Evolutionary conservation across 1,140 invertebrate genomes (phyloP), one percentile per base, ranked within the genome.

Genomic region (Drosophila novamexicana): DNA sequence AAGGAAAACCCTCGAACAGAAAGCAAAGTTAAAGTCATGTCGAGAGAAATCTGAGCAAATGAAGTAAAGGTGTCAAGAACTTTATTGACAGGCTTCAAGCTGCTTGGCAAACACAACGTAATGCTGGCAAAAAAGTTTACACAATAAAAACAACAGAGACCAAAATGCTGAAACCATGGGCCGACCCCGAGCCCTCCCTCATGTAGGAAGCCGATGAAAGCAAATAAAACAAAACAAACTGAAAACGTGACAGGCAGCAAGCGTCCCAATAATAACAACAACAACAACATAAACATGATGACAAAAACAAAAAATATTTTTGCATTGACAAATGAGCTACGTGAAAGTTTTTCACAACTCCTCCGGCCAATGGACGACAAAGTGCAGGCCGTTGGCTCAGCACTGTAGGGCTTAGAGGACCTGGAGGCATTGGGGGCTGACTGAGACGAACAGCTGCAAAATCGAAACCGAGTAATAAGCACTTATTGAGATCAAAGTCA

Each of bases 51-150:
- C 82, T 86, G 82, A 49, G 79, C 79, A 86, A 86, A 86, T 86
- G 79, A 88, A 88, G 82, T 76, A 88, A 86, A 88, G 83, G 82
- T 86, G 82, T 86, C 82, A 86, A 86, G 82, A 86, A 88, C 83
- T 79, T 88, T 88, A 88, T 88, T 86, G 82, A 86, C 82, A 86
- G 64, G 75, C 79, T 69, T 58, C 66, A 57, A 78, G 64, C 40
- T 44, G 40, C 6, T 14, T 45, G 59, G 61, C 56, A 71, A 71
- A 68, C 74, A 79, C 36, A 72, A 52, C 69, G 69, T 58, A 58
- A 58, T 42, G 57, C 29, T 62, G 53, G 62, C 52, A 69, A 72
- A 69, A 45, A 71, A 66, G 45, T 75, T 67, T 53, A 76, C 66
- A 65, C 66, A 72, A 66, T 58, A 65, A 57, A 50, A 54, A 16